Percentiles rank a stretch among this genome's conserved stretches.
Conservation (phyloP, 1,140 invertebrate species). For the Drosophila tropicalis region DNA sequence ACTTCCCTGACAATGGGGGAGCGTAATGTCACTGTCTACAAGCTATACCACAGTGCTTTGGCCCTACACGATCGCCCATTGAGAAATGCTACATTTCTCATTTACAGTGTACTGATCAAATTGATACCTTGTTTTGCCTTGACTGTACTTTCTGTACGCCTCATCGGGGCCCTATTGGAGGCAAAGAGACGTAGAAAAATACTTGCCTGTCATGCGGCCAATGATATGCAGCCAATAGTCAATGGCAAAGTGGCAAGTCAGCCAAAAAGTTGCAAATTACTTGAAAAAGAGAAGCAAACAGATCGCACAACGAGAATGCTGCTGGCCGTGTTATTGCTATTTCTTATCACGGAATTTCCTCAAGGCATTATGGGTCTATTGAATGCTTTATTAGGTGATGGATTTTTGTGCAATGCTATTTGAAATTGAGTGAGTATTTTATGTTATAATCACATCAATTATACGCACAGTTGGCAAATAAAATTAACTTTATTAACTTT, state of each 20-base stretch:
- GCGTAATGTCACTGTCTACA: slow-evolving; percentile 73
- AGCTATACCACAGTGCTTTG: slow-evolving; percentile 63
- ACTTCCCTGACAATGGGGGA: slow-evolving; percentile 1
- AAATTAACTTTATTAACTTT: too few species aligned
- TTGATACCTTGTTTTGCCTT: slow-evolving; percentile 92
- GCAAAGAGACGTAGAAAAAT: slow-evolving; percentile 90
- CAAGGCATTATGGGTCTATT: slow-evolving; percentile 93
- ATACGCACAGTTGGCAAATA: too few species aligned
- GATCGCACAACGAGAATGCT: slow-evolving; percentile 97
- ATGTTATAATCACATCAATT: neutral
- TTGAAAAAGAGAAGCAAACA: slow-evolving; percentile 89
- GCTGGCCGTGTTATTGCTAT: slow-evolving; percentile 94
- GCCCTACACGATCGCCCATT: slow-evolving; percentile 67
- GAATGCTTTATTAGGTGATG: slow-evolving; percentile 88
- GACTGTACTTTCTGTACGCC: slow-evolving; percentile 90
- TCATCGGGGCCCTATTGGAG: slow-evolving; percentile 90
- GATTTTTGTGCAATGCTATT: slow-evolving; percentile 92
- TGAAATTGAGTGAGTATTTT: slow-evolving; percentile 86
- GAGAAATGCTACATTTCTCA: slow-evolving; percentile 89
- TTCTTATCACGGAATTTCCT: slow-evolving; percentile 93
- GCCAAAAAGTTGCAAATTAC: slow-evolving; percentile 83
- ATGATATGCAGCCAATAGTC: slow-evolving; percentile 84
- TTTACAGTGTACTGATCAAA: slow-evolving; percentile 94
- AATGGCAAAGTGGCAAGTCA: slow-evolving; percentile 81
- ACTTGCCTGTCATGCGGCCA: slow-evolving; percentile 84